phyloP scores from a whole-genome alignment of 2,888 invertebrate species.

The Cybosia mesomella region DNA sequence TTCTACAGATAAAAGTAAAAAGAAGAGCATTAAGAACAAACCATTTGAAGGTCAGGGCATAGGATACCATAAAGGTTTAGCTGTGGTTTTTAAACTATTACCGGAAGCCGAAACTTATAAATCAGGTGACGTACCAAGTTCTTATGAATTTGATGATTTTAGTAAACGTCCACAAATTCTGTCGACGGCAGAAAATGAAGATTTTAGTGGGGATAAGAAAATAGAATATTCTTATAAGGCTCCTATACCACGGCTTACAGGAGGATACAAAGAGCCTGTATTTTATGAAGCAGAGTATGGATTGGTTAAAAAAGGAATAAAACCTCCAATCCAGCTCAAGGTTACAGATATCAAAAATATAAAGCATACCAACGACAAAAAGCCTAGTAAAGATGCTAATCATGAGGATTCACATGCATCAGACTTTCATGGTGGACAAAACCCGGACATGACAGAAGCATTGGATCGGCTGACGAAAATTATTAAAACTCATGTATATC shows the following conservation, averaged over 20 bases:
- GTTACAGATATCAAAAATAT: not conserved
- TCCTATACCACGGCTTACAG: slow-evolving; percentile 28
- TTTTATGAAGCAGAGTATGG: slow-evolving; percentile 18
- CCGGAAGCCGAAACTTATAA: slow-evolving; percentile 72
- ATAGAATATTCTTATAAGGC: slow-evolving; percentile 57
- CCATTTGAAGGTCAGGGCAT: slow-evolving; percentile 81
- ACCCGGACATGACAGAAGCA: slow-evolving; percentile 55
- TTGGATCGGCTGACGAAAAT: slow-evolving; percentile 64
- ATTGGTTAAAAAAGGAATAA: slow-evolving; percentile 20
- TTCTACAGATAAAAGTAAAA: slow-evolving; percentile 53
- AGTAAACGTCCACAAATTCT: slow-evolving; percentile 77
- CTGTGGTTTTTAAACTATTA: slow-evolving; percentile 77
- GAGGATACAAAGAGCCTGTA: slow-evolving; percentile 33
- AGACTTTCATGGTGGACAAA: slow-evolving; percentile 19
- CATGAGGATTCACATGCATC: slow-evolving; percentile 7
- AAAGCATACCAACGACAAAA: not conserved
- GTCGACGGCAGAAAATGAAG: slow-evolving; percentile 68
- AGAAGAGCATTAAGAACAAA: slow-evolving; percentile 71
- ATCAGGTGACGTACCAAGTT: slow-evolving; percentile 67
- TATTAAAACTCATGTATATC: slow-evolving; percentile 63
- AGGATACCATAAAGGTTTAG: slow-evolving; percentile 84
- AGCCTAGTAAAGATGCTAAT: slow-evolving; percentile 3
- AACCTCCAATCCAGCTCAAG: not conserved
- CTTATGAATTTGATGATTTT: slow-evolving; percentile 80
- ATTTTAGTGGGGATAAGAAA: slow-evolving; percentile 67